Evolutionary conservation across 2,888 invertebrate genomes (phyloP), one percentile per base, ranked within the genome.

Genomic region (Ochropleura leucogaster): DNA sequence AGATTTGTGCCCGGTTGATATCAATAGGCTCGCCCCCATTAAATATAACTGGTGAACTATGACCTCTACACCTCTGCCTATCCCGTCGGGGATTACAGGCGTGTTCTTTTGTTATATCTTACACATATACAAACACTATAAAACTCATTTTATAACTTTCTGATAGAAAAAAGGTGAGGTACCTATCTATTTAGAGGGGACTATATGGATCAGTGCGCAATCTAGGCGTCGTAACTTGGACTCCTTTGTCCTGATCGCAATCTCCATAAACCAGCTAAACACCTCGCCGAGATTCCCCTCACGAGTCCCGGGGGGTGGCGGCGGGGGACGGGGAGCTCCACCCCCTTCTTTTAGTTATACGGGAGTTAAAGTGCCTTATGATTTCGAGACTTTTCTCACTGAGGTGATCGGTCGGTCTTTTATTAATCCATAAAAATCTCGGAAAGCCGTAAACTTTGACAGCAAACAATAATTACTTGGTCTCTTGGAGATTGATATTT

Each of bases 261-360:
- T 96, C 96, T 96, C 95, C 95, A 95, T 96, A 96, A 95, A 95
- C 94, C 95, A 94, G 95, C 95, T 95, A 95, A 95, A 95, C 95
- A 95, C 95, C 95, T 95, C 92, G 92, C 93, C 92, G 93, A 93
- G 95, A 92, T 93, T 93, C 93, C 90, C 92, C 93, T 91, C 92
- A 89, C 92, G 90, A 84, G 80, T 78, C 85, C 79, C 83, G 86
- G 87, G 87, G 55, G 76, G 76, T 44, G 73, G 80, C 9, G 20
- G 44, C 49, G 88, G 87, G 87, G 85, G 74, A 63, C 81, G 83
- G 78, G 82, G 79, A 77, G 57, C 86, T 40, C 89, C 85, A 78
- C 87, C 89, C 87, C 84, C 87, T 77, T 78, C 91, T 88, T 89
- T 90, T 91, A 91, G 92, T 92, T 92, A 90, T 91, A 90, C 91